Evolutionary conservation across 2,113 vertebrate genomes (phyloP), one percentile per base, ranked within the genome.

Genomic region (Lophura nycthemera): DNA sequence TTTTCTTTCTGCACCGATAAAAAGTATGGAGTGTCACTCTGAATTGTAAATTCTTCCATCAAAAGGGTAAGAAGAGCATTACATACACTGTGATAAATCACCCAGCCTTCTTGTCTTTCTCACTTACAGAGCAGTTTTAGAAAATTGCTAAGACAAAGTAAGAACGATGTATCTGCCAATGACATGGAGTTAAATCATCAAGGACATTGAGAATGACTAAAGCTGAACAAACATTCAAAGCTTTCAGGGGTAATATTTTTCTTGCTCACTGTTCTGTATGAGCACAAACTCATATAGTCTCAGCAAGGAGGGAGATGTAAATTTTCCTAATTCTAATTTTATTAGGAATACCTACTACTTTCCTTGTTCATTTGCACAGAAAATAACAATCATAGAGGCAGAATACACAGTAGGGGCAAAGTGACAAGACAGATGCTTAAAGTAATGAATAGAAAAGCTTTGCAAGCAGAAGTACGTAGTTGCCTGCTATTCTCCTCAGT

Each of bases 21-120:
- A 70, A 36, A 54, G 12, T 22, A 64, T 22, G 30, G 54, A 75
- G 24, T 65, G 32, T 74, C 59, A 88, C 45, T 82, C 50, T 11
- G 13, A 89, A 82, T 45, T 65, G 10, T 59, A 76, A 91, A 92
- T 93, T 85, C 86, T 93, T 63, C 47, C 59, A 60, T 66, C 50
- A 71, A 95, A 93, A 92, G 59, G 13, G 21, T 82, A 95, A 96
- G 30, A 61, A 32, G 25, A 67, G 45, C 38, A 89, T 63, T 76
- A 84, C 6, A 38, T 45, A 57, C 18, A 43, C 5, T 4, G 21
- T 60, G 45, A 84, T 78, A 15, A 15, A 82, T 47, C 40, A 81
- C 32, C 7, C 64, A 91, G 60, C 6, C 66, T 90, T 64, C 29
- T 73, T 77, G 56, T 36, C 85, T 66, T 77, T 80, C 60, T 79